Percentiles rank a stretch among this genome's conserved stretches.
These are phyloP conservation scores for Darevskia mixta DNA, from an alignment of 2,797 vertebrate genomes.

Conservation along the genomic window DNA sequence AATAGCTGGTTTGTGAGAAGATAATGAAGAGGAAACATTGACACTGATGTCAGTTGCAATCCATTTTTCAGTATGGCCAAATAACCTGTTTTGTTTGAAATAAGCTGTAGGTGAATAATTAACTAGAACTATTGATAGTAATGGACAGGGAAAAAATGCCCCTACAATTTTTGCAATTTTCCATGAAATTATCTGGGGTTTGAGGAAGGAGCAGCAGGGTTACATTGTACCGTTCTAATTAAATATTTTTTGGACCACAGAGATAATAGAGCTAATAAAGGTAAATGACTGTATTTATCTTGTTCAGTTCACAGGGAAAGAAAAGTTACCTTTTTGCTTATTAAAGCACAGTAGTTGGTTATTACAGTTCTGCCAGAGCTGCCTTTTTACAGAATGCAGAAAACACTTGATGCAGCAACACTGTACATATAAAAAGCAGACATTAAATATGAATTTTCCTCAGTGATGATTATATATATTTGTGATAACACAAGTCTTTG, in stretches of 20 bases:
- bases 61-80: neutral
- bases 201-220: neutral
- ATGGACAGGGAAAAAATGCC: neutral
- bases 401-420: conserved; percentile 13
- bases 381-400: neutral
- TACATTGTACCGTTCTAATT: conserved; percentile 16
- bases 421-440: neutral
- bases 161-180: neutral
- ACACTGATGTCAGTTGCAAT: neutral
- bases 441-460: conserved; percentile 1
- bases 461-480: conserved; percentile 8
- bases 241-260: conserved; percentile 6
- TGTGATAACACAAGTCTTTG: conserved; percentile 3
- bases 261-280: conserved; percentile 29
- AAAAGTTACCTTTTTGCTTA: neutral
- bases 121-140: neutral
- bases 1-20: too few species aligned
- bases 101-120: neutral
- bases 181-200: conserved; percentile 4
- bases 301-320: neutral
- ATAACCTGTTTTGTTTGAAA: conserved; percentile 4
- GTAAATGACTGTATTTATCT: conserved; percentile 30
- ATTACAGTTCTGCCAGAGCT: neutral
- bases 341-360: conserved; percentile 36
- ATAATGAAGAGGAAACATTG: too few species aligned